Percentiles rank a stretch among this genome's conserved stretches.
phyloP scores from a whole-genome alignment of 1,140 invertebrate genomes.

The Medauroidea extradentata region DNA sequence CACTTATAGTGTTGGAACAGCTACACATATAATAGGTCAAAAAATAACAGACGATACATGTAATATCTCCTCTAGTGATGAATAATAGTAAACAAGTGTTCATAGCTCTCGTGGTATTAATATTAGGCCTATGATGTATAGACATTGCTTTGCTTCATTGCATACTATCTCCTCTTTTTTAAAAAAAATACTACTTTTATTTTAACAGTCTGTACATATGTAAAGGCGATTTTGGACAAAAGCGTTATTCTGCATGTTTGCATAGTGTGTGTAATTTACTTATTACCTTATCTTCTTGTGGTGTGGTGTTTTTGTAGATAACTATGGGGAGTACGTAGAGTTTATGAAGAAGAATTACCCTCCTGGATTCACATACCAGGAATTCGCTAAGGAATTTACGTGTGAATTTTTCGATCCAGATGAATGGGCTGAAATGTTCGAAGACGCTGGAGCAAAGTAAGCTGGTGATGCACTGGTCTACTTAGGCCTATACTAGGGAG shows the following conservation, averaged over 20 bases:
- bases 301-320: background rate
- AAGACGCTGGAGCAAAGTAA: conserved; percentile 72
- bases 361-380: conserved; percentile 79
- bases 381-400: conserved; percentile 77
- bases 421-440: conserved; percentile 70
- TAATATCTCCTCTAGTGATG: too few relatives aligned
- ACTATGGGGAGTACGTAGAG: conserved; percentile 27
- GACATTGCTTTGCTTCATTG: too few relatives aligned
- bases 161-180: too few relatives aligned
- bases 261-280: background rate
- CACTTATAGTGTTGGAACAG: too few relatives aligned
- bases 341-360: conserved; percentile 75
- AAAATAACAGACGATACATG: too few relatives aligned
- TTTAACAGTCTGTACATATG: background rate
- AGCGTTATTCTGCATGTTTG: background rate
- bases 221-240: background rate
- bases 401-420: conserved; percentile 77
- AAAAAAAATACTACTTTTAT: background rate
- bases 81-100: too few relatives aligned
- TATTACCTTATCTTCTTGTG: background rate
- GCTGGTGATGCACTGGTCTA: too few relatives aligned
- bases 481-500: too few relatives aligned
- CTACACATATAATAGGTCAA: too few relatives aligned
- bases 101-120: too few relatives aligned
- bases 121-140: too few relatives aligned